These are phyloP conservation scores for Eupithecia abbreviata DNA, from an alignment of 2,888 invertebrate genomes.

Conservation along the genomic window DNA sequence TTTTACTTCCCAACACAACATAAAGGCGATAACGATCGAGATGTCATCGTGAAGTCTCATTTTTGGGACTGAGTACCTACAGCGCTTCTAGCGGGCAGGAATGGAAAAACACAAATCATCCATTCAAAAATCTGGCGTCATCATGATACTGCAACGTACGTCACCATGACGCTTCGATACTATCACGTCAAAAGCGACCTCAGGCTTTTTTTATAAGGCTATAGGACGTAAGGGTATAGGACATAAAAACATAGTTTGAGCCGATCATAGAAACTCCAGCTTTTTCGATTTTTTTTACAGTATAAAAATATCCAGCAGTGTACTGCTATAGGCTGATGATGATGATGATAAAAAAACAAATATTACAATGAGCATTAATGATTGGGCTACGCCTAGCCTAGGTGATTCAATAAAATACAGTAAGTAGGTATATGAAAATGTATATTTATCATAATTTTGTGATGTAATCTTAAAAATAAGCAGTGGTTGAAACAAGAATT, in stretches of 20 bases:
- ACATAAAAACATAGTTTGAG: neutral
- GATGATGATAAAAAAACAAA: too few relatives aligned
- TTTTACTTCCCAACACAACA: conserved; percentile 37
- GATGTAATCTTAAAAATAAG: neutral
- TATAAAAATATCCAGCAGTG: too few relatives aligned
- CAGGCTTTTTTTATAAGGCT: too few relatives aligned
- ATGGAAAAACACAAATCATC: neutral
- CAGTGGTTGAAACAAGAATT: neutral
- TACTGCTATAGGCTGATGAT: too few relatives aligned
- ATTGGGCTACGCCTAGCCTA: neutral
- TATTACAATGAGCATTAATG: neutral
- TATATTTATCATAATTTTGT: conserved; percentile 7
- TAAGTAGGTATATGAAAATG: neutral
- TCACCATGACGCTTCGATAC: too few relatives aligned
- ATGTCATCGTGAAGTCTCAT: neutral
- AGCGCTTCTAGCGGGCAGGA: neutral
- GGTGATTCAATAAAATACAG: neutral
- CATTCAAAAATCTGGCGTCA: too few relatives aligned
- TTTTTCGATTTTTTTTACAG: neutral
- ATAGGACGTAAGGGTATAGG: too few relatives aligned
- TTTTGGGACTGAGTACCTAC: neutral
- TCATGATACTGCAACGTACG: neutral
- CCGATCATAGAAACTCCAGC: neutral
- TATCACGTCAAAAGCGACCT: too few relatives aligned
- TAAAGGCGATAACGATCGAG: neutral